Base-by-base conservation (phyloP, 2,888 invertebrate genomes). In the Drosophila mimica region DNA sequence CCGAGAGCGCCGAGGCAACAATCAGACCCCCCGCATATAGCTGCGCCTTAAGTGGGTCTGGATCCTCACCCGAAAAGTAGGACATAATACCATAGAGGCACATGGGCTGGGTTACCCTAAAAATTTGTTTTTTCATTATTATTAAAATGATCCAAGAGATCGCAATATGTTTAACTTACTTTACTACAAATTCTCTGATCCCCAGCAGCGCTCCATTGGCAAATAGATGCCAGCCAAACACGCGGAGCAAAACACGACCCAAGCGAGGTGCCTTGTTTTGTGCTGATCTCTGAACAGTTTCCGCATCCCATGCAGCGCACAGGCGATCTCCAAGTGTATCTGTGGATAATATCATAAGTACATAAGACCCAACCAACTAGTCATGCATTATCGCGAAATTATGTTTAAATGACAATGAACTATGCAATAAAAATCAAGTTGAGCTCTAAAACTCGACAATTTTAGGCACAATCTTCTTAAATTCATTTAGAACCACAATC, bases 1-100 rank as follows among this genome's bases (percentile, higher is more conserved):
- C 95, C 85, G 96, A 96, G 33, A 96, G 87, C 0, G 96, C 95
- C 0, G 97, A 96, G 83, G 96, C 96, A 8, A 96, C 79, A 4
- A 97, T 95, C 33, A 97, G 95, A 0, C 95, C 95, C 0, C 94
- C 95, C 0, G 97, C 97, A 92, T 96, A 97, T 58, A 96, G 91
- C 91, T 96, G 97, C 0, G 97, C 97, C n/a, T 64, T 77, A 0
- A 96, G 94, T n/a, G 73, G 70, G 8, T 70, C 60, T 3, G 54
- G 20, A 59, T 79, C 70, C 17, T 79, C 83, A 2, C 68, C 76
- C 7, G 87, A 88, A 92, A 95, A 96, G 92, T 94, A 95, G 51
- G 94, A 93, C 73, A 96, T 94, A 59, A 96, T 91, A 74, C 94
- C 94, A 65, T 95, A 95, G 51, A 96, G 94, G 83, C 95, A 95